These are phyloP conservation scores for Seriola rivoliana DNA, from an alignment of 2,113 vertebrate species.

Conservation along the genomic window DNA sequence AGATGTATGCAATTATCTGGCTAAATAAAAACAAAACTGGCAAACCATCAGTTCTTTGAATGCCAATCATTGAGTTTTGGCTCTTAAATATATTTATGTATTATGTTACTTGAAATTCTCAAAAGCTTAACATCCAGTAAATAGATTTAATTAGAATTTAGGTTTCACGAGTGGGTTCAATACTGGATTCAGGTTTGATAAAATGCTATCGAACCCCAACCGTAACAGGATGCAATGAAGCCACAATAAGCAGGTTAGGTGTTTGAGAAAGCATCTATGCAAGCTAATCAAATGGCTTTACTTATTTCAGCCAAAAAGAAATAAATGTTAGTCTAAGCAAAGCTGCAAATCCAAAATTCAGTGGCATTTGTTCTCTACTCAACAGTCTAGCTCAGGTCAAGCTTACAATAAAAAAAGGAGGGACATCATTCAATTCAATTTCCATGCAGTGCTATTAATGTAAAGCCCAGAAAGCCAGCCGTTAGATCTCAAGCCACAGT, in stretches of 20 bases:
- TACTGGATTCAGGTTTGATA: not conserved
- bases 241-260: slow-evolving; percentile 38
- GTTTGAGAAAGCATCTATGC: slow-evolving; percentile 31
- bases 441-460: slow-evolving; percentile 67
- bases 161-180: not conserved
- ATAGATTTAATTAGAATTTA: not conserved
- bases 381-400: slow-evolving; percentile 42
- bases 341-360: slow-evolving; percentile 41
- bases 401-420: slow-evolving; percentile 32
- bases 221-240: slow-evolving; percentile 48
- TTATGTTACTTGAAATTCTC: not conserved
- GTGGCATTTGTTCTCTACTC: slow-evolving; percentile 4
- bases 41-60: not conserved
- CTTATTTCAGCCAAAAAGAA: slow-evolving; percentile 43
- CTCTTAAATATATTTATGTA: not conserved
- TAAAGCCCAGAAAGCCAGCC: slow-evolving; percentile 24
- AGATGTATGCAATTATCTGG: not conserved
- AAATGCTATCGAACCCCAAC: slow-evolving; percentile 53
- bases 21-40: not conserved
- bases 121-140: not conserved
- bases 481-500: slow-evolving; percentile 43
- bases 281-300: slow-evolving; percentile 40
- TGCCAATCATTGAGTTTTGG: not conserved
- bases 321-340: slow-evolving; percentile 59
- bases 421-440: slow-evolving; percentile 33